Percentiles rank a stretch among this genome's conserved stretches.
phyloP scores from a whole-genome alignment of 2,888 invertebrate genomes.

The Agriopis marginaria region DNA sequence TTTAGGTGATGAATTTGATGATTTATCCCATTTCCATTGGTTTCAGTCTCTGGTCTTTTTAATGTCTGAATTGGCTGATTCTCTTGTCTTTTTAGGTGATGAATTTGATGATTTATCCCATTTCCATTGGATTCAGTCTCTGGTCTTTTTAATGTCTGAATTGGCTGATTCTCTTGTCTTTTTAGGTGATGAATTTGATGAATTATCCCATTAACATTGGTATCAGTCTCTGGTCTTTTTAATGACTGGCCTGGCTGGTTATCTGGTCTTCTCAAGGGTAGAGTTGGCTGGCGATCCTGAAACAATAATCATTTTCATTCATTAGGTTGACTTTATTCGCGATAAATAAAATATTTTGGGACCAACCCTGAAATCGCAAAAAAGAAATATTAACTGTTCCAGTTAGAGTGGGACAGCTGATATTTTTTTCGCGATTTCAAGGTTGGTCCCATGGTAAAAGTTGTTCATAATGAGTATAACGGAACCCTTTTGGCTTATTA shows the following conservation, averaged over 20 bases:
- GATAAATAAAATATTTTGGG: no score
- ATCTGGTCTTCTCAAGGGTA: conserved; percentile 63
- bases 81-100: no score
- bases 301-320: conserved; percentile 30
- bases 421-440: no score
- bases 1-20: conserved; percentile 6
- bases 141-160: no score
- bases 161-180: not conserved
- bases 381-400: no score
- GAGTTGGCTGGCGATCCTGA: conserved; percentile 76
- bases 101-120: no score
- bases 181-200: no score
- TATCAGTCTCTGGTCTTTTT: conserved; percentile 8
- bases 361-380: no score
- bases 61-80: conserved; percentile 45
- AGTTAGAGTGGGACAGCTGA: no score
- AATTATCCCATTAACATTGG: conserved; percentile 40
- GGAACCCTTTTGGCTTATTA: no score
- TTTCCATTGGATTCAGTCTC: conserved; percentile 44
- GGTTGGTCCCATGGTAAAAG: no score
- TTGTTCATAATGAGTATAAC: no score
- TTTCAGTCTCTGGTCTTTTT: conserved; percentile 55
- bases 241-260: not conserved
- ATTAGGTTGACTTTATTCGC: not conserved
- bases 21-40: conserved; percentile 17